phyloP scores from a whole-genome alignment of 2,888 invertebrate genomes.

The Bursaphelenchus okinawaensis region DNA sequence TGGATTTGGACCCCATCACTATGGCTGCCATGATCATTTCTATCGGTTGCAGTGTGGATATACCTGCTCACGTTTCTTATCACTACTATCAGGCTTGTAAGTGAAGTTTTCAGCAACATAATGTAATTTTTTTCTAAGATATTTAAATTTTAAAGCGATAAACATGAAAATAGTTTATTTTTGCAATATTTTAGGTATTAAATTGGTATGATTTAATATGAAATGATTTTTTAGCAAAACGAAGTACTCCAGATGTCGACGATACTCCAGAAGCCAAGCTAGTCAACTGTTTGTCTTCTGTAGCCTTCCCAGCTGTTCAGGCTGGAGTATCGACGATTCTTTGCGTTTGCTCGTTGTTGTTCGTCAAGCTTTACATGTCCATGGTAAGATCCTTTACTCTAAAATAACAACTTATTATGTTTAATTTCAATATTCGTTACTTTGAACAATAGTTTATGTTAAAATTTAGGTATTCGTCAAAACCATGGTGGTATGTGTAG shows the following conservation, averaged over 20 bases:
- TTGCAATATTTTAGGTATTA: too few relatives aligned
- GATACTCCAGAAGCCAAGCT: conserved; percentile 18
- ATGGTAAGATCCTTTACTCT: conserved; percentile 18
- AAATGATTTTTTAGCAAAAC: neutral
- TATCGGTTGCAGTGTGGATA: conserved; percentile 53
- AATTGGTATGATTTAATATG: neutral
- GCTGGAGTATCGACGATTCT: conserved; percentile 47
- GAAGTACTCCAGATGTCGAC: conserved; percentile 14
- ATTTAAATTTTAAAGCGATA: neutral
- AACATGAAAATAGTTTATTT: neutral
- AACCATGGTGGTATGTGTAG: conserved; percentile 53
- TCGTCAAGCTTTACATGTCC: conserved; percentile 52
- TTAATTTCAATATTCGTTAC: neutral
- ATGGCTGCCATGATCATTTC: conserved; percentile 51
- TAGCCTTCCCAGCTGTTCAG: conserved; percentile 31
- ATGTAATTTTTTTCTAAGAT: conserved; percentile 3
- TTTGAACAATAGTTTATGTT: too few relatives aligned
- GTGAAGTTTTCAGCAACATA: too few relatives aligned
- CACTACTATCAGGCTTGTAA: conserved; percentile 38
- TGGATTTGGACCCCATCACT: conserved; percentile 53
- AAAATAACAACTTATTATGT: neutral
- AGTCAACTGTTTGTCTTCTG: conserved; percentile 35
- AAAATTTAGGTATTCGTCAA: conserved; percentile 43
- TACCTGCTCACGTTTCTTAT: conserved; percentile 51
- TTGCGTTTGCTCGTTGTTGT: conserved; percentile 47